Evolutionary conservation across 2,113 vertebrate species (phyloP).

Genomic region (Electrona antarctica): DNA sequence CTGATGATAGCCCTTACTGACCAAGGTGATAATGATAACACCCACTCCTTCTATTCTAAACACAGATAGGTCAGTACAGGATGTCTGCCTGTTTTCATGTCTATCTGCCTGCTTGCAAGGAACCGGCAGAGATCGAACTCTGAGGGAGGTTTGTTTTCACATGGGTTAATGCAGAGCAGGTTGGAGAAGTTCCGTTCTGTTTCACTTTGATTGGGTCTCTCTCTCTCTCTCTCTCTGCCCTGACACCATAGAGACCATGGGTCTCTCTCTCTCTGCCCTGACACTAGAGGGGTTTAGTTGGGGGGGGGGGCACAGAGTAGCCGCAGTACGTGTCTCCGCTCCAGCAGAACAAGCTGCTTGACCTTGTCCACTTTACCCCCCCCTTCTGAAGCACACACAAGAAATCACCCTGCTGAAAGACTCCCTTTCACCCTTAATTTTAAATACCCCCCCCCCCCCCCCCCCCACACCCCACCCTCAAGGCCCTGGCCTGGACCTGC

Average conservation of each 20-base stretch:
- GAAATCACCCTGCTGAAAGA: constrained; percentile 69
- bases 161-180: constrained; percentile 54
- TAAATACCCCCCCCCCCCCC: neutral
- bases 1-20: neutral
- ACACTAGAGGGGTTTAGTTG: too few relatives aligned
- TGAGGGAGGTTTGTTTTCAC: constrained; percentile 68
- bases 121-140: constrained; percentile 32
- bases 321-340: constrained; percentile 1
- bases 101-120: constrained; percentile 40
- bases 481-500: constrained; percentile 43
- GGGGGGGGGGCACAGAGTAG: too few relatives aligned
- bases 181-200: constrained; percentile 56
- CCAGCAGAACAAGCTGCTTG: constrained; percentile 39
- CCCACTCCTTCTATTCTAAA: constrained; percentile 15
- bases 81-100: neutral
- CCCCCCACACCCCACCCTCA: constrained; percentile 4
- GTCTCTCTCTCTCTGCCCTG: constrained; percentile 5
- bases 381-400: constrained; percentile 47
- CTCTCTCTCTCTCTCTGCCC: neutral
- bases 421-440: constrained; percentile 62
- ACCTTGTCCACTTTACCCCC: constrained; percentile 51
- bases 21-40: neutral
- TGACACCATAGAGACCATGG: too few relatives aligned
- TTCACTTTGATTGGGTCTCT: constrained; percentile 32
- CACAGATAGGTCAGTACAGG: neutral